phyloP scores from a whole-genome alignment of 2,888 invertebrate species.

The Caenorhabditis becei region DNA sequence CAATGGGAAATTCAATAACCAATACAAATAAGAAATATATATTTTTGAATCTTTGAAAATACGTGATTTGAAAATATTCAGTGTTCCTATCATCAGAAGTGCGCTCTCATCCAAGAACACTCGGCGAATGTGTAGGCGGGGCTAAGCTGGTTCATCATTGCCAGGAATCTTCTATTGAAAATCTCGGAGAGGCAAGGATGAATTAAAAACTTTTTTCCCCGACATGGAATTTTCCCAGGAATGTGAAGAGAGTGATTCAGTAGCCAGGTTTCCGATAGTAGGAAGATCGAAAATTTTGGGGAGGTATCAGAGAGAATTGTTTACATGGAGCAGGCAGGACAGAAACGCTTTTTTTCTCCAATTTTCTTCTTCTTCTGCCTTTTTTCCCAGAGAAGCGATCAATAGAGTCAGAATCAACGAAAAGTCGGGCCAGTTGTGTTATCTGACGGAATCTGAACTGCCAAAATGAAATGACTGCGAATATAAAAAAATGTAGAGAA shows the following conservation, averaged over 20 bases:
- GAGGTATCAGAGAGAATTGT: slow-evolving; percentile 22
- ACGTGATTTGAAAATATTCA: too few species aligned
- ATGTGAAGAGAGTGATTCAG: slow-evolving; percentile 15
- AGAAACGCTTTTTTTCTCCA: not conserved
- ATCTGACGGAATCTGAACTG: too few species aligned
- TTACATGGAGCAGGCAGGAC: slow-evolving; percentile 29
- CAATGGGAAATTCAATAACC: too few species aligned
- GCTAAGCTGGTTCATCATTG: not conserved
- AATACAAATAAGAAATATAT: too few species aligned
- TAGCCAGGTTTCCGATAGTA: slow-evolving; percentile 18
- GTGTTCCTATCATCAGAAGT: not conserved
- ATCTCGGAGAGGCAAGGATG: not conserved
- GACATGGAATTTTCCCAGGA: not conserved
- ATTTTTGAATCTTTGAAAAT: too few species aligned
- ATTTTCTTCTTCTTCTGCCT: too few species aligned
- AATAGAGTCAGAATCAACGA: slow-evolving; percentile 14
- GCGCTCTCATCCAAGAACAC: not conserved
- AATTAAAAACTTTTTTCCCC: not conserved
- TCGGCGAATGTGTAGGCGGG: not conserved
- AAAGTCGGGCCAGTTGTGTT: too few species aligned
- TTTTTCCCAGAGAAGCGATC: slow-evolving; percentile 29
- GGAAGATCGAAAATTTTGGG: slow-evolving; percentile 25
- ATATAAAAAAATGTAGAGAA: too few species aligned
- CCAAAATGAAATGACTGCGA: slow-evolving; percentile 11
- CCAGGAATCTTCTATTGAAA: not conserved